phyloP scores from a whole-genome alignment of 2,113 vertebrate species.

The Isurus oxyrinchus region DNA sequence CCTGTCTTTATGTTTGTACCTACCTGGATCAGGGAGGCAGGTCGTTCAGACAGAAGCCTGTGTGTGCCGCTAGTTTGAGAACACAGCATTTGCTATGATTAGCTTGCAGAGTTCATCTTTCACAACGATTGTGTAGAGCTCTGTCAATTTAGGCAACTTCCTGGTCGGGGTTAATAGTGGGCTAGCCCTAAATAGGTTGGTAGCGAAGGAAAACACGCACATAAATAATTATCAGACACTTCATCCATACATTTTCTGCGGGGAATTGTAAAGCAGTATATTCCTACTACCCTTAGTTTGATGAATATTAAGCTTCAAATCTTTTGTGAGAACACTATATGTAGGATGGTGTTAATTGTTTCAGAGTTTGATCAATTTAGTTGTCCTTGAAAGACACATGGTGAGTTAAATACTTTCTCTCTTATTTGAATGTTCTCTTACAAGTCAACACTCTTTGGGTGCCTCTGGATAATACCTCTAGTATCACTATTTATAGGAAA shows the following conservation, averaged over 20 bases:
- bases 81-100: not conserved
- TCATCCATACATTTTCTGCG: not conserved
- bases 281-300: not conserved
- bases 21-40: not conserved
- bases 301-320: not conserved
- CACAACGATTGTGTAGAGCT: not conserved
- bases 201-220: not conserved
- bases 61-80: not conserved
- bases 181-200: conserved; percentile 1
- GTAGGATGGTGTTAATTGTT: not conserved
- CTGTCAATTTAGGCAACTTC: not conserved
- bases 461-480: not conserved
- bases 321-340: not conserved
- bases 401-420: not conserved
- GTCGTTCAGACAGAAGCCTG: not conserved
- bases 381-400: not conserved
- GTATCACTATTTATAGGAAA: not conserved
- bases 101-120: not conserved
- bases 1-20: not conserved
- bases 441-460: not conserved
- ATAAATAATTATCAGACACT: not conserved
- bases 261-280: not conserved
- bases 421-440: not conserved
- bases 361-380: not conserved
- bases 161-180: not conserved